Evolutionary conservation across 2,888 invertebrate genomes (phyloP).

Genomic region (Sialis lutaria): DNA sequence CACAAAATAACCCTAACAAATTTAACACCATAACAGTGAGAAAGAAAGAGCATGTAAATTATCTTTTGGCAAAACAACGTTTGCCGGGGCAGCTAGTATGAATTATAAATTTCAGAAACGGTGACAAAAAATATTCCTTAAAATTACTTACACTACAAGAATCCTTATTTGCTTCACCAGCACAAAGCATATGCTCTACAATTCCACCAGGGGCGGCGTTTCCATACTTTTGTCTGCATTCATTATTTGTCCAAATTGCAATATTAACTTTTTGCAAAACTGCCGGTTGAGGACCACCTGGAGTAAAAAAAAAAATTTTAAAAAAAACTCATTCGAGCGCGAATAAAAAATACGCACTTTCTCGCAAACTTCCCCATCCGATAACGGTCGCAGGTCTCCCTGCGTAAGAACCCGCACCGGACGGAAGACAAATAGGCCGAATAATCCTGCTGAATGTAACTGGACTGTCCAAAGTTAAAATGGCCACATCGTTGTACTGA

Average conservation of each 20-base stretch:
- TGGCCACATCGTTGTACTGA: constrained; percentile 69
- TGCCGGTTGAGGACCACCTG: constrained; percentile 68
- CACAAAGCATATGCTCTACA: constrained; percentile 74
- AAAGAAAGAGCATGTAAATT: too few relatives aligned
- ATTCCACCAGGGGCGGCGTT: constrained; percentile 79
- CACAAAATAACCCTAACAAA: too few relatives aligned
- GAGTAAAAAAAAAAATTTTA: constrained; percentile 8
- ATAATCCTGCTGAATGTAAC: constrained; percentile 53
- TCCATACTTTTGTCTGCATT: constrained; percentile 67
- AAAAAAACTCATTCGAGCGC: not conserved
- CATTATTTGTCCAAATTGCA: constrained; percentile 64
- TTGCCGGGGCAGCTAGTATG: too few relatives aligned
- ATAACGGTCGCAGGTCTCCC: constrained; percentile 64
- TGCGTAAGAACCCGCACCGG: constrained; percentile 35
- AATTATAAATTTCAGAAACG: too few relatives aligned
- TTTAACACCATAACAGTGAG: too few relatives aligned
- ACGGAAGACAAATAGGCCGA: constrained; percentile 54
- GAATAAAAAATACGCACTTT: constrained; percentile 32
- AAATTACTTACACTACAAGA: constrained; percentile 66
- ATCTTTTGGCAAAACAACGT: too few relatives aligned
- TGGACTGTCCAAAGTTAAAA: constrained; percentile 61
- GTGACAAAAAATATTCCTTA: too few relatives aligned
- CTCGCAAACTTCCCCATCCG: constrained; percentile 74
- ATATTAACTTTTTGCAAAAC: constrained; percentile 69
- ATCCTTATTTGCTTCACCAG: constrained; percentile 67